Evolutionary conservation across 2,888 invertebrate genomes (phyloP), one percentile per base, ranked within the genome.

Genomic region (Chaetogeoica ovagalla): DNA sequence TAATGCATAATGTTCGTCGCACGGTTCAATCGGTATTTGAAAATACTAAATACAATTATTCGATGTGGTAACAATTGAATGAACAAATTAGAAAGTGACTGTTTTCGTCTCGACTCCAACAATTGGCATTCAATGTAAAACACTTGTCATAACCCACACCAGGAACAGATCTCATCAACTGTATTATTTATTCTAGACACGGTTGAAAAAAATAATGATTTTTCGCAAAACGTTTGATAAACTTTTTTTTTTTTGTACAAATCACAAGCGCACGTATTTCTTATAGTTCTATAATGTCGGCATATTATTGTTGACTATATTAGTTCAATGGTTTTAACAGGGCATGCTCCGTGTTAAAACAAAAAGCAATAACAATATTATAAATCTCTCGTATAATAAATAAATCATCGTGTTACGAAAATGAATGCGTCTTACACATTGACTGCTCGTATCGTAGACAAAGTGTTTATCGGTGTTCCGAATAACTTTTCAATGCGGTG

Each of bases 21-120:
- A 7, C 48, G 9, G 11, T 68, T 43, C 43, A 17, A 68, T 48
- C 17, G 30, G 23, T 68, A 68, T 48, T 68, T 48, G 17, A 17
- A 52, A 73, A 63, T n/a, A 63, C 1, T n/a, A n/a, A 3, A 37
- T 60, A 63, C 21, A 9, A 63, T 9, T 55, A 63, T 63, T 63
- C n/a, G 52, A 55, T 63, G 62, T n/a, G 15, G 37, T 37, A 73
- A 63, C 52, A 63, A 73, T 73, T 73, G 8, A 55, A 74, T 73
- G 5, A 55, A 74, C 63, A 37, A 39, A 55, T 37, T 65, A 65
- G 17, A 73, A 63, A 63, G 74, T 65, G 37, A 55, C 13, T 21
- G 37, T 74, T 65, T 55, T 55, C 48, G 13, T 23, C 11, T 0
- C n/a, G 37, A 63, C 15, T 63, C 52, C 5, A 39, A 63, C 15